Percentiles rank a stretch among this genome's conserved stretches.
Conservation (phyloP, 2,113 vertebrate genomes). For the Erpornis zantholeuca region DNA sequence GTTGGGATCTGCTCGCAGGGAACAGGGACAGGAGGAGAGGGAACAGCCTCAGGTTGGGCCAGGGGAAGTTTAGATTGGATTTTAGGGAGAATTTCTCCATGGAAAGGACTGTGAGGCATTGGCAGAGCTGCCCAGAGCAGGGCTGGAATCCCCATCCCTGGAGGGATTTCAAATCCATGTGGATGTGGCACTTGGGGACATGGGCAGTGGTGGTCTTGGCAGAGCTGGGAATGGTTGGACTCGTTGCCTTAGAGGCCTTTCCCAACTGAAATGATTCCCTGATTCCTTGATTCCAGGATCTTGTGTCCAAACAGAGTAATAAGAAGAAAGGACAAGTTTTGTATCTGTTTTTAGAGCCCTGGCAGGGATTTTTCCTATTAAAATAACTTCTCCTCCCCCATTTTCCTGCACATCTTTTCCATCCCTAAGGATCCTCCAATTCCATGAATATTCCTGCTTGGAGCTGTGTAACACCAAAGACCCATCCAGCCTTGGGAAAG, state of each 20-base stretch:
- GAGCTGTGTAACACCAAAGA: too few relatives aligned
- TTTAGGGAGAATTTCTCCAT: accelerated
- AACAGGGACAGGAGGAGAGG: not conserved
- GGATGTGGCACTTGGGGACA: not conserved
- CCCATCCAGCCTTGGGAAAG: too few relatives aligned
- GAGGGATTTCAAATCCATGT: not conserved
- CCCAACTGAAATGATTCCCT: not conserved
- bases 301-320: not conserved
- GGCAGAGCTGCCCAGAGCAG: not conserved
- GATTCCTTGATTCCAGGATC: too few relatives aligned
- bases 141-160: not conserved
- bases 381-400: not conserved
- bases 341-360: not conserved
- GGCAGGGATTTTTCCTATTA: not conserved
- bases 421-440: too few relatives aligned
- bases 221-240: not conserved
- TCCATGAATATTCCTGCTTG: too few relatives aligned
- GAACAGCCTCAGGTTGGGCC: not conserved
- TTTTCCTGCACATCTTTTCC: not conserved
- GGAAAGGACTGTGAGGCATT: accelerated
- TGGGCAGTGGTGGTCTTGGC: not conserved
- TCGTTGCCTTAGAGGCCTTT: not conserved
- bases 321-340: not conserved
- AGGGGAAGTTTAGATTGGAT: not conserved
- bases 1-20: not conserved